phyloP scores from a whole-genome alignment of 2,888 invertebrate species.

The Callimorpha dominula region DNA sequence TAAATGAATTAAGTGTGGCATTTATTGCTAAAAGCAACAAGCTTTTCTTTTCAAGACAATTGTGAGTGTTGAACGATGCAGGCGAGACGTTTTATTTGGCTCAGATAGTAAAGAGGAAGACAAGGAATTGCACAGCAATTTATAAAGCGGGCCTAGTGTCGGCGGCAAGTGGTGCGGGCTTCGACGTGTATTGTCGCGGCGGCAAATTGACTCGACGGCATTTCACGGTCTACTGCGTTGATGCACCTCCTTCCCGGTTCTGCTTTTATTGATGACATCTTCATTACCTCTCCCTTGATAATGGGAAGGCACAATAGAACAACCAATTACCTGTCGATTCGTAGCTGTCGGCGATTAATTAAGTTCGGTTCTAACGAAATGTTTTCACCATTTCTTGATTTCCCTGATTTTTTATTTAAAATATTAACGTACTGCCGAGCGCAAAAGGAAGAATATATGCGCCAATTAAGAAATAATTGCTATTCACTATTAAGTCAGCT shows the following conservation, averaged over 20 bases:
- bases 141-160: slow-evolving; percentile 69
- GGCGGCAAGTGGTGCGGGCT: slow-evolving; percentile 56
- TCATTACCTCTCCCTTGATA: slow-evolving; percentile 57
- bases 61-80: slow-evolving; percentile 40
- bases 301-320: slow-evolving; percentile 44
- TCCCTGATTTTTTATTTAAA: not conserved
- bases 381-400: not conserved
- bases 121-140: slow-evolving; percentile 72
- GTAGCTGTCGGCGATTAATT: slow-evolving; percentile 28
- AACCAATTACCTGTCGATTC: slow-evolving; percentile 46
- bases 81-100: slow-evolving; percentile 61
- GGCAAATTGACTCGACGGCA: slow-evolving; percentile 78
- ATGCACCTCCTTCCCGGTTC: slow-evolving; percentile 68
- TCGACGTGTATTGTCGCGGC: slow-evolving; percentile 69
- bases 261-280: slow-evolving; percentile 66
- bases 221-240: slow-evolving; percentile 78
- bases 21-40: slow-evolving; percentile 38
- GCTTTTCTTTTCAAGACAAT: slow-evolving; percentile 47
- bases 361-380: slow-evolving; percentile 23
- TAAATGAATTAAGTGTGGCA: slow-evolving; percentile 35
- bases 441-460: not conserved
- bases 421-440: not conserved
- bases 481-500: not conserved
- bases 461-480: not conserved
- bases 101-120: slow-evolving; percentile 63